These are phyloP conservation scores for Leptopilina drosophilae DNA, from an alignment of 2,888 invertebrate genomes.

Conservation along the genomic window DNA sequence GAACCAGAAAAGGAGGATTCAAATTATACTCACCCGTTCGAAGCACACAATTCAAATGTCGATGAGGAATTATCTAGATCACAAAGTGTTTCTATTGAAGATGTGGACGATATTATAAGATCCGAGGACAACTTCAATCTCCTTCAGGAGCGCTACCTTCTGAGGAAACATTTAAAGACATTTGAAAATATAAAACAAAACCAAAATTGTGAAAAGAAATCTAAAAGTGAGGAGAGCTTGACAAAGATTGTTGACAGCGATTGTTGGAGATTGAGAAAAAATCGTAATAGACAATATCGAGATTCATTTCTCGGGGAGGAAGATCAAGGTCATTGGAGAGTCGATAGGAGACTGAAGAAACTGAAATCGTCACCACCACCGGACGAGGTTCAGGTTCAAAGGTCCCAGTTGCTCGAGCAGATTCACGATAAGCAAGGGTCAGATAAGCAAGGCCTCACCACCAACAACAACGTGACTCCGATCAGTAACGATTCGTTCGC, in stretches of 20 bases:
- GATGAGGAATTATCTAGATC: slow-evolving; percentile 58
- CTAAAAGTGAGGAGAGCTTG: slow-evolving; percentile 43
- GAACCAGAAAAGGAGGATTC: not conserved
- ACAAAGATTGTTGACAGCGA: not conserved
- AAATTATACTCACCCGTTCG: slow-evolving; percentile 15
- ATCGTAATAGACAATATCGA: not conserved
- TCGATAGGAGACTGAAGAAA: slow-evolving; percentile 46
- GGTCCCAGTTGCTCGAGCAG: slow-evolving; percentile 50
- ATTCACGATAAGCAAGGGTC: slow-evolving; percentile 57
- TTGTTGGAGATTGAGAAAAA: slow-evolving; percentile 43
- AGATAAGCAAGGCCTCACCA: slow-evolving; percentile 52
- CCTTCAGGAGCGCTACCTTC: slow-evolving; percentile 57
- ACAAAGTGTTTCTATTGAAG: slow-evolving; percentile 66
- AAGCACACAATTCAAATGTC: not conserved
- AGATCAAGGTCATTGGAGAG: slow-evolving; percentile 21
- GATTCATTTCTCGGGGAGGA: slow-evolving; percentile 4
- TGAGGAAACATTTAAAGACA: slow-evolving; percentile 41
- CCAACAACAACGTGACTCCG: slow-evolving; percentile 24
- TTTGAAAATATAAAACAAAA: slow-evolving; percentile 37
- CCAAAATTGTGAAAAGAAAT: slow-evolving; percentile 39
- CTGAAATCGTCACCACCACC: slow-evolving; percentile 67
- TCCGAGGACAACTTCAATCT: slow-evolving; percentile 64
- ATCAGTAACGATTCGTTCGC: slow-evolving; percentile 46
- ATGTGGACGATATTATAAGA: slow-evolving; percentile 68
- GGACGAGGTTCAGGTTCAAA: slow-evolving; percentile 56